Percentiles rank a stretch among this genome's conserved stretches.
Evolutionary conservation across 2,888 invertebrate species (phyloP).

Genomic region (Andrena camellia): DNA sequence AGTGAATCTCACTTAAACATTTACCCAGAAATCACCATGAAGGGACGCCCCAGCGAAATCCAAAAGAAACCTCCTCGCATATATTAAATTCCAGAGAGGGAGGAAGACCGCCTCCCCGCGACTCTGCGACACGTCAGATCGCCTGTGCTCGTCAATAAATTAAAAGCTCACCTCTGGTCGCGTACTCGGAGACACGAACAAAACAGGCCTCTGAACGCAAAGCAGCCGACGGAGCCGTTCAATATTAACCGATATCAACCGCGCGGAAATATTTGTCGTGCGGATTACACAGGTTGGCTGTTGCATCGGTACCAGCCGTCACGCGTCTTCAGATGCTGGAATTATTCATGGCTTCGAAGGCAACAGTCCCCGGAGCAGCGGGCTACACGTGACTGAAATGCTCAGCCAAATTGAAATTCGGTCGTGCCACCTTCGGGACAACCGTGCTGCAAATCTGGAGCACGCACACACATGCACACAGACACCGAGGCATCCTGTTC

Average conservation of each 20-base stretch:
- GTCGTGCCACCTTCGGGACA: constrained; percentile 63
- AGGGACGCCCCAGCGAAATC: too few relatives aligned
- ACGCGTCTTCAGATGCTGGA: constrained; percentile 58
- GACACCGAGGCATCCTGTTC: constrained; percentile 1
- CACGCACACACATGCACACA: constrained; percentile 35
- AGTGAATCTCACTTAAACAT: too few relatives aligned
- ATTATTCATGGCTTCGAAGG: constrained; percentile 70
- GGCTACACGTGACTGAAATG: constrained; percentile 72
- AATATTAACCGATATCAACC: constrained; percentile 55
- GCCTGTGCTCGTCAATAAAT: constrained; percentile 7
- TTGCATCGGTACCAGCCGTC: constrained; percentile 49
- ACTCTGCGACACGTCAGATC: not conserved
- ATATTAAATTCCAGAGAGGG: constrained; percentile 34
- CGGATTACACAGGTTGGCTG: constrained; percentile 47
- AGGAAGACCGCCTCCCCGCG: not conserved
- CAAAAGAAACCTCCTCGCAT: not conserved
- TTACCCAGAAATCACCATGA: too few relatives aligned
- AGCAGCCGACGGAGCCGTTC: constrained; percentile 11
- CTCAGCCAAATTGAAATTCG: constrained; percentile 73
- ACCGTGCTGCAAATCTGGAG: constrained; percentile 63
- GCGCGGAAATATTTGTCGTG: constrained; percentile 55
- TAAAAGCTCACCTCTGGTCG: constrained; percentile 3
- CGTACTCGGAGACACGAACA: not conserved
- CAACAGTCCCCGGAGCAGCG: constrained; percentile 61
- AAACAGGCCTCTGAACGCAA: constrained; percentile 3